phyloP scores from a whole-genome alignment of 1,140 invertebrate genomes.

The Ptiloglossa arizonensis region DNA sequence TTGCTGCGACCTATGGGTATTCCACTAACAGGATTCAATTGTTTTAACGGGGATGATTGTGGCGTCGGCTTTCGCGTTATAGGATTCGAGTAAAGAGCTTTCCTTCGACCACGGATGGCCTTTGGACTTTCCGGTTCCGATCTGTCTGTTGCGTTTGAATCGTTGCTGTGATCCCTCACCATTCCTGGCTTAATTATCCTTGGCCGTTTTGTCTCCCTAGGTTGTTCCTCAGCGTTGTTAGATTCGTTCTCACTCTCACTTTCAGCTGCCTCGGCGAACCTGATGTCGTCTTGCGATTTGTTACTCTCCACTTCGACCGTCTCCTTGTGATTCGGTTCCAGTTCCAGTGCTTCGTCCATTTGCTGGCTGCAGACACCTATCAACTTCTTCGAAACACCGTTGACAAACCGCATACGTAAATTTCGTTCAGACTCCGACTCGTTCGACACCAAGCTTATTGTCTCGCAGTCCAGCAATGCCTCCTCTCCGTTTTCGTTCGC shows the following conservation, averaged over 20 bases:
- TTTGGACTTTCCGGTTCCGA: constrained; percentile 82
- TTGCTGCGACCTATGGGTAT: constrained; percentile 78
- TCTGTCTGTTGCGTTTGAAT: constrained; percentile 72
- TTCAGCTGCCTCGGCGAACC: constrained; percentile 38
- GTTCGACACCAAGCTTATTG: constrained; percentile 87
- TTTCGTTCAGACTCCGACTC: constrained; percentile 83
- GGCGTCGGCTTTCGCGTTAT: constrained; percentile 73
- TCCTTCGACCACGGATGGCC: constrained; percentile 89
- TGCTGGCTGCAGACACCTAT: constrained; percentile 43
- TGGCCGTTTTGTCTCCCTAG: constrained; percentile 84
- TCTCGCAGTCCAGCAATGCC: constrained; percentile 85
- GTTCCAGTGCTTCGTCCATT: background rate
- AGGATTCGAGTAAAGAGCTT: constrained; percentile 84
- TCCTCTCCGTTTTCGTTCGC: constrained; percentile 76
- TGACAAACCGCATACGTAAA: constrained; percentile 75
- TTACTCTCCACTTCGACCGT: constrained; percentile 1
- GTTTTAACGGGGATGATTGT: constrained; percentile 75
- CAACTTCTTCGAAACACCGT: constrained; percentile 70
- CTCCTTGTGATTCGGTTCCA: constrained; percentile 21
- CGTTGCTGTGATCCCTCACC: constrained; percentile 72
- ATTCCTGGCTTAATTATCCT: constrained; percentile 76
- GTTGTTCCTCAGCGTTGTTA: constrained; percentile 78
- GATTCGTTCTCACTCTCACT: constrained; percentile 70
- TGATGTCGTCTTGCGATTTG: constrained; percentile 12
- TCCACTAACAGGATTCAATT: constrained; percentile 61